Percentiles rank a stretch among this genome's conserved stretches.
phyloP scores from a whole-genome alignment of 2,888 invertebrate species.

The Rhimphoctona megacephalus region DNA sequence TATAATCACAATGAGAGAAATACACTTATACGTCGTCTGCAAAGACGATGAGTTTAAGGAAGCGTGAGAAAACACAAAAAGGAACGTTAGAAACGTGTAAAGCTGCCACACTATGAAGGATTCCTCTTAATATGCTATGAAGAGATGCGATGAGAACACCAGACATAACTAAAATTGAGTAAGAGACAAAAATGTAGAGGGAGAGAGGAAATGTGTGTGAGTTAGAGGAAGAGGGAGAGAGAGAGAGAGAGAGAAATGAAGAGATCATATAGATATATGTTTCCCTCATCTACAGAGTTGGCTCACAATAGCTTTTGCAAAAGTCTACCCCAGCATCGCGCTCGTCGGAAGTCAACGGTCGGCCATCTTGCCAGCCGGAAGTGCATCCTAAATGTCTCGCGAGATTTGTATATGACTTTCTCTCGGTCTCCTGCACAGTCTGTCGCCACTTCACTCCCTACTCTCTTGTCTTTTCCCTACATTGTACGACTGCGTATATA shows the following conservation, averaged over 20 bases:
- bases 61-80: constrained; percentile 16
- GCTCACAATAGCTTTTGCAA: constrained; percentile 77
- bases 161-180: constrained; percentile 42
- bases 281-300: constrained; percentile 64
- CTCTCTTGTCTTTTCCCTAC: constrained; percentile 51
- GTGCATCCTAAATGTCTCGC: constrained; percentile 82
- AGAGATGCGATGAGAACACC: constrained; percentile 52
- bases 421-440: constrained; percentile 59
- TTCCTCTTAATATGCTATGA: constrained; percentile 35
- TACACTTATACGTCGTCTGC: constrained; percentile 17
- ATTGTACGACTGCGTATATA: constrained; percentile 9
- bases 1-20: constrained; percentile 20
- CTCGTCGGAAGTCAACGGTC: constrained; percentile 79
- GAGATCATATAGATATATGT: constrained; percentile 30
- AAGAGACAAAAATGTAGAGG: constrained; percentile 23
- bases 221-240: constrained; percentile 42
- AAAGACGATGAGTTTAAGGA: constrained; percentile 31
- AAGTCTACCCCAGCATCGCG: constrained; percentile 73
- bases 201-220: constrained; percentile 2
- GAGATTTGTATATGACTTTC: constrained; percentile 77
- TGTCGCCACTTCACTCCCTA: constrained; percentile 52
- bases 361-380: constrained; percentile 82
- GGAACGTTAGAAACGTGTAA: constrained; percentile 35
- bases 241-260: constrained; percentile 38
- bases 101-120: constrained; percentile 20